These are phyloP conservation scores for Halichondria panicea DNA, from an alignment of 37 sponge, comb jelly and placozoan genomes.

Conservation along the genomic window DNA sequence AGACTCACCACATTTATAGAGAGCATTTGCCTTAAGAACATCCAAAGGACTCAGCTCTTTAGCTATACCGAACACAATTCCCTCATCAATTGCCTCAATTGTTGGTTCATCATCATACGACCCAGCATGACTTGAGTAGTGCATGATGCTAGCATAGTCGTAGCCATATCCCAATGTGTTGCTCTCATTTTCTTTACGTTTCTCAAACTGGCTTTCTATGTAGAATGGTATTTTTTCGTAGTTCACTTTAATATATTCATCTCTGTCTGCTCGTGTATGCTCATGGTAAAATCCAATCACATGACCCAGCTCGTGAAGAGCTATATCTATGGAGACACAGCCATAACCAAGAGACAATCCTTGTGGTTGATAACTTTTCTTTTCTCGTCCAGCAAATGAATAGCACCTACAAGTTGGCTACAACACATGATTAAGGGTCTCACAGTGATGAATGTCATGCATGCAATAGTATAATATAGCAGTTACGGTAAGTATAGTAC, in stretches of 20 bases:
- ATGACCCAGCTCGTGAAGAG: constrained; percentile 74
- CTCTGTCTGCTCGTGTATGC: constrained; percentile 65
- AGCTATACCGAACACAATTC: constrained; percentile 54
- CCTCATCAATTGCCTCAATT: constrained; percentile 24
- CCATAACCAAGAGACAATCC: constrained; percentile 4
- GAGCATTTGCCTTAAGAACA: constrained; percentile 43
- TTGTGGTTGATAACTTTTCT: constrained; percentile 4
- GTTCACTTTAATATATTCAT: constrained; percentile 36
- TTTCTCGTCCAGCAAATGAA: constrained; percentile 41
- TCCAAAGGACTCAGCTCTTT: constrained; percentile 66
- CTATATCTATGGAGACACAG: constrained; percentile 20
- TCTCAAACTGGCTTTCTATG: constrained; percentile 9
- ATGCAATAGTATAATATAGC: too few relatives aligned
- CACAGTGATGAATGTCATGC: too few relatives aligned
- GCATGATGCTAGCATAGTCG: constrained; percentile 86
- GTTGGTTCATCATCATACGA: constrained; percentile 11
- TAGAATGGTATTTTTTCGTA: constrained; percentile 26
- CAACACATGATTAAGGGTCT: too few relatives aligned
- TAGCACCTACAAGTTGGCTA: constrained; percentile 54
- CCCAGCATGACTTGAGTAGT: constrained; percentile 48
- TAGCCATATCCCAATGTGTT: constrained; percentile 60
- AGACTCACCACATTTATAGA: constrained; percentile 75
- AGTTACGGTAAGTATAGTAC: too few relatives aligned
- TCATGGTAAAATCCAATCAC: constrained; percentile 75
- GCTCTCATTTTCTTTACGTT: background rate